Conservation (phyloP, 1,140 invertebrate genomes). For the Dendrolimus kikuchii region DNA sequence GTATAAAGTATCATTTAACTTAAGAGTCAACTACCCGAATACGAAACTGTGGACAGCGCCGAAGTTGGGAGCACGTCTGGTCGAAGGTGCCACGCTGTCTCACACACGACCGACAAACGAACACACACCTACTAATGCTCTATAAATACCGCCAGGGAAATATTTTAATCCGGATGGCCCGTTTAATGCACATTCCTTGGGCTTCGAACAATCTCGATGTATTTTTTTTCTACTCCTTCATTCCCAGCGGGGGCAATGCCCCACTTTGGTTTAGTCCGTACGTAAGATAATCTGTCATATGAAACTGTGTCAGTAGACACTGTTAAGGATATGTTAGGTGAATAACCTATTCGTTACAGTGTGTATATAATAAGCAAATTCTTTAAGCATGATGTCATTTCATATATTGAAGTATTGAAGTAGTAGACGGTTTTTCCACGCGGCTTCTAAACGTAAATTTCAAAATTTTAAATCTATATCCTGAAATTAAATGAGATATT, state of each 20-base stretch:
- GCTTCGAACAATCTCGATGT: conserved; percentile 45
- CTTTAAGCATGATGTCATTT: conserved; percentile 14
- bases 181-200: conserved; percentile 60
- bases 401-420: conserved; percentile 3
- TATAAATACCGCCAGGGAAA: conserved; percentile 63
- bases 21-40: not conserved
- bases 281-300: conserved; percentile 29
- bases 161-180: conserved; percentile 68
- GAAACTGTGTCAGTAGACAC: conserved; percentile 41
- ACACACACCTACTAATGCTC: conserved; percentile 58
- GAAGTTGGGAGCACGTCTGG: conserved; percentile 47
- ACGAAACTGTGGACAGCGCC: conserved; percentile 2
- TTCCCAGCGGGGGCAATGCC: conserved; percentile 26
- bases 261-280: conserved; percentile 26
- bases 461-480: too few species aligned
- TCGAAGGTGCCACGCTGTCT: conserved; percentile 65
- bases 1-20: not conserved
- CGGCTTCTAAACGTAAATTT: too few species aligned
- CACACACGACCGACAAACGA: conserved; percentile 50
- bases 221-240: conserved; percentile 27
- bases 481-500: too few species aligned
- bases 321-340: conserved; percentile 23
- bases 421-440: too few species aligned
- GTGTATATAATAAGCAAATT: conserved; percentile 11
- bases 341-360: conserved; percentile 22